phyloP scores from a whole-genome alignment of 2,888 invertebrate species.

The Aphidoletes aphidimyza region DNA sequence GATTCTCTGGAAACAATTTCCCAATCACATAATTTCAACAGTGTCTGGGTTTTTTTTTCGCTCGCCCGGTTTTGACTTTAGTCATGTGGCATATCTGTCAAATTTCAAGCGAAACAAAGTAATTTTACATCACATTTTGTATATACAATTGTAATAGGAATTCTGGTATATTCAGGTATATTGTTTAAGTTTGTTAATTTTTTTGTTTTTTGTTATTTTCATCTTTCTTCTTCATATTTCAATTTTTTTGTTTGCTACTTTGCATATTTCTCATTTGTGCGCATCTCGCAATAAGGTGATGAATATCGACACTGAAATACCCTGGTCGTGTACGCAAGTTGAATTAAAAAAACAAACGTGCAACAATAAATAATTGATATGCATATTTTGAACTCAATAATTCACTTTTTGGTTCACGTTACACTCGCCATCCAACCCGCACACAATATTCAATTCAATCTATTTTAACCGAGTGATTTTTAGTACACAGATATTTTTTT shows the following conservation, averaged over 20 bases:
- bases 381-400: conserved; percentile 49
- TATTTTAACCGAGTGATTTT: too few relatives aligned
- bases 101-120: background rate
- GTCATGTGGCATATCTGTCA: conserved; percentile 26
- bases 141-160: background rate
- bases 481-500: too few relatives aligned
- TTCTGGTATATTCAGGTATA: background rate
- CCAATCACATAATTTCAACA: too few relatives aligned
- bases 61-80: background rate
- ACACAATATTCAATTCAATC: background rate
- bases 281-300: too few relatives aligned
- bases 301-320: conserved; percentile 18
- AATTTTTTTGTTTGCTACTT: background rate
- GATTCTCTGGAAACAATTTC: too few relatives aligned
- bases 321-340: too few relatives aligned
- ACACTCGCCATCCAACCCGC: background rate
- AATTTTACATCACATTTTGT: background rate
- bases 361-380: conserved; percentile 10
- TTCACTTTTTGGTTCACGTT: conserved; percentile 47
- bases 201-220: background rate
- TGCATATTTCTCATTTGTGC: too few relatives aligned
- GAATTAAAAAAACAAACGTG: background rate
- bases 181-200: background rate
- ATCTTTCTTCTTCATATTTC: background rate
- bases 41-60: too few relatives aligned